Evolutionary conservation across 2,113 vertebrate genomes (phyloP), one percentile per base, ranked within the genome.

Genomic region (Poecile atricapillus): DNA sequence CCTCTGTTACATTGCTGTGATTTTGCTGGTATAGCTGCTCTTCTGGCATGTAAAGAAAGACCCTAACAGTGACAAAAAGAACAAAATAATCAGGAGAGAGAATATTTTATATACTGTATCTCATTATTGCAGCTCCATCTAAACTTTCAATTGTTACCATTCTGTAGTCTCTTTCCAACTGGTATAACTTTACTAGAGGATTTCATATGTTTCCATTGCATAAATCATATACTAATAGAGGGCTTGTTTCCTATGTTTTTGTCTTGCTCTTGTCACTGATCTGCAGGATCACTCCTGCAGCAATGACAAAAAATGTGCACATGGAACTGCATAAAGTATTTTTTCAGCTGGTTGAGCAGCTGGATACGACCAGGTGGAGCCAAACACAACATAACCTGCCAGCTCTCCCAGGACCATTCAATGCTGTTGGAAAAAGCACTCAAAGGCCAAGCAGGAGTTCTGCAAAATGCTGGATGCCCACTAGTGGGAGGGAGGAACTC

Each of bases 331-430:
- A 5, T 31, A 25, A 33, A 20, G 33, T 67, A 65, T 87, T 90
- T 89, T 87, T 87, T 35, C 84, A 91, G 46, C 77, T 78, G 89
- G 3, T 44, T 84, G 74, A 87, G 64, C 65, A 91, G 86, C 58
- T 83, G 84, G 58, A 55, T 56, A 59, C 0, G 13, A 65, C 43
- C 63, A 90, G 33, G 27, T 74, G 46, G 21, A 87, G 81, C 49
- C 67, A 71, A 80, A 63, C 25, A 62, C 33, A 77, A 37, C 49
- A 41, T 5, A 76, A 87, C 49, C 60, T 58, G 56, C 28, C 60
- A 68, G 41, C 22, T 75, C 35, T 74, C 30, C 30, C 33, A 44
- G 28, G 43, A 10, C 39, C 13, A 6, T n/a, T 46, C 44, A 44
- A 35, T 50, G 43, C 43, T 46, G 71, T 50, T 44, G 77, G 21